Base-by-base conservation (phyloP, 2,113 vertebrate species). In the Glaucidium brasilianum region DNA sequence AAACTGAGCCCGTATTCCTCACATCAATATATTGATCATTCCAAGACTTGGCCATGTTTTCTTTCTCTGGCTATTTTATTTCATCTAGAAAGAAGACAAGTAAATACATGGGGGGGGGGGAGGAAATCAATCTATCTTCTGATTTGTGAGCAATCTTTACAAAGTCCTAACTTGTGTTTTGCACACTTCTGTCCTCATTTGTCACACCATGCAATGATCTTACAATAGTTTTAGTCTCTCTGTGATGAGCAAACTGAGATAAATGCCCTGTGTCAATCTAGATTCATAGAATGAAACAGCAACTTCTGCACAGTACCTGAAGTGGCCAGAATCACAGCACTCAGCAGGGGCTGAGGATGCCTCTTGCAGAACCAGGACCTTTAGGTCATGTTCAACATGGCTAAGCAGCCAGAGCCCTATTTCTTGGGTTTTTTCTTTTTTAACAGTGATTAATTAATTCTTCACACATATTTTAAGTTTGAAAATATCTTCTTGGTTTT, bases 21-120 rank as follows among this genome's bases (percentile, higher is more conserved):
- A 8, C 15, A 2, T 20, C 3, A 0, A 0, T 29, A 4, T 11
- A 13, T n/a, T 60, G 27, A 64, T 30, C 15, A 7, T 49, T 87
- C 18, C 26, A 47, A 25, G 26, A 43, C 29, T 21, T 67, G 25
- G 13, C 10, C 4, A 0, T 47, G 9, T 50, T 94, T 81, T 66
- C 55, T 89, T 72, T 78, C 19, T 55, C 60, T 67, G 29, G 11
- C 32, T 88, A 29, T 78, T 93, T 68, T 22, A 59, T 83, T 82
- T 86, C 12, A 34, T n/a, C 53, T 34, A 35, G 32, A 91, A 82
- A 45, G 19, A 78, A 67, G 8, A 75, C 22, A 59, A 88, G 55
- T 23, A 15, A 9, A 41, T 49, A 34, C 5, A 4, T 39, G 16
- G 10, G 4, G 5, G 9, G 4, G 5, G 16, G 21, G 8, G 12